Percentiles rank a stretch among this genome's conserved stretches.
Conservation (phyloP, 2,797 vertebrate species). For the Xiphophorus birchmanni region DNA sequence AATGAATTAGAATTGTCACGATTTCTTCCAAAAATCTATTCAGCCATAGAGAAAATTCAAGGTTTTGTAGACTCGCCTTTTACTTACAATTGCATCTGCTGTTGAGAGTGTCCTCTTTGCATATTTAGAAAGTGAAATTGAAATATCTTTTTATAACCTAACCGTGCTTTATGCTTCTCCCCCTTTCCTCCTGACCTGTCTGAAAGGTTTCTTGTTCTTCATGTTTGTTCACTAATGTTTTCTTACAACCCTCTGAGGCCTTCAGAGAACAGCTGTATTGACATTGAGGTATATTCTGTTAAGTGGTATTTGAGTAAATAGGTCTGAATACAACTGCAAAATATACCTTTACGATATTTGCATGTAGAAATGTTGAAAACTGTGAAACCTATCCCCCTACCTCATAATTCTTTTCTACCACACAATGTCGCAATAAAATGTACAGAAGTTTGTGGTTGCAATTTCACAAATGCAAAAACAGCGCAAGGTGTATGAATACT, state of each 20-base stretch:
- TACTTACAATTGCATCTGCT: not conserved
- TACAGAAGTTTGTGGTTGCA: not conserved
- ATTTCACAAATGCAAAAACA: not conserved
- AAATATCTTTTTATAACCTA: not conserved
- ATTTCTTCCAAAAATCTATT: not conserved
- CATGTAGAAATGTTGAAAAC: not conserved
- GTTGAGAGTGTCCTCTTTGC: not conserved
- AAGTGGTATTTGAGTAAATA: not conserved
- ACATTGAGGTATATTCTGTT: not conserved
- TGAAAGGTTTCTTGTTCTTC: not conserved
- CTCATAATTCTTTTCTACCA: not conserved
- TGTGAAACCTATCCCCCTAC: not conserved
- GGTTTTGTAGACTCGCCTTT: not conserved
- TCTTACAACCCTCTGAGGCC: not conserved
- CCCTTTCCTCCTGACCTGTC: not conserved
- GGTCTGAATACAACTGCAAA: not conserved
- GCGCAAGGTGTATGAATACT: not conserved
- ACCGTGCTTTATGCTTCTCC: not conserved
- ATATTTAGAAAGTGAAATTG: not conserved
- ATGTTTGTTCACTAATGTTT: not conserved
- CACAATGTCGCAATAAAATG: not conserved
- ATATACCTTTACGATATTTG: not conserved
- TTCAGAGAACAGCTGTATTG: not conserved
- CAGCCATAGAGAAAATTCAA: no score
- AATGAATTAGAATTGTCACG: not conserved